Percentiles rank a stretch among this genome's conserved stretches.
Conservation (phyloP, 2,888 invertebrate species). For the Andrena flavipes region DNA sequence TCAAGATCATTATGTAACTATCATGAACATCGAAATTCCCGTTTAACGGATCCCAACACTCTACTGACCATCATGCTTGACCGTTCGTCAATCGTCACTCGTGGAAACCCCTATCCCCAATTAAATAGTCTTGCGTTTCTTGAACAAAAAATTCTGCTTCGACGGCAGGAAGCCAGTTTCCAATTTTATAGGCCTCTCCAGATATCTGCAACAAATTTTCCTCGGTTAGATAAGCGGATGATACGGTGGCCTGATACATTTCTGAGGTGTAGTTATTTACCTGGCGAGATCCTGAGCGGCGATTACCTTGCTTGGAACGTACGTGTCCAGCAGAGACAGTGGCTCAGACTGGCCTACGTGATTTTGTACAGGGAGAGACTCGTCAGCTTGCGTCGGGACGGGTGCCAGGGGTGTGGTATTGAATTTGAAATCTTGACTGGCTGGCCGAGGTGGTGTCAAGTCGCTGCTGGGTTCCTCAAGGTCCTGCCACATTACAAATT, state of each 20-base stretch:
- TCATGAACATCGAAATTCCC: constrained; percentile 23
- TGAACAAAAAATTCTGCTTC: constrained; percentile 79
- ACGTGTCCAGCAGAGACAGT: constrained; percentile 86
- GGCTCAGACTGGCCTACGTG: constrained; percentile 77
- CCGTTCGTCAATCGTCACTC: constrained; percentile 51
- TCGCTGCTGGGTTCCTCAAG: constrained; percentile 66
- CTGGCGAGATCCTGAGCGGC: constrained; percentile 80
- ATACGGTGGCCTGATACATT: background rate
- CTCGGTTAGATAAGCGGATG: background rate
- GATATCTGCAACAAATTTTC: constrained; percentile 74
- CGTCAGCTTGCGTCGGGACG: constrained; percentile 67
- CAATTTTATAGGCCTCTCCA: constrained; percentile 81
- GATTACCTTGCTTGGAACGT: constrained; percentile 84
- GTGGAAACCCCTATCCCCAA: background rate
- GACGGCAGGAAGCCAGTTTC: constrained; percentile 83
- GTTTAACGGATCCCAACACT: background rate
- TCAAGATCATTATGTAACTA: constrained; percentile 11
- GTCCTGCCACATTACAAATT: constrained; percentile 56
- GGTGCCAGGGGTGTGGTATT: constrained; percentile 66
- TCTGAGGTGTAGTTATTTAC: constrained; percentile 64
- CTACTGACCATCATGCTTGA: constrained; percentile 59
- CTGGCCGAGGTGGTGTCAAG: constrained; percentile 75
- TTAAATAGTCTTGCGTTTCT: constrained; percentile 78
- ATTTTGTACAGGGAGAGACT: constrained; percentile 69
- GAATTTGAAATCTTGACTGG: constrained; percentile 76